Evolutionary conservation across 23 tunicate species (phyloP), one percentile per base, ranked within the genome.

Genomic region (Corella eumyota): DNA sequence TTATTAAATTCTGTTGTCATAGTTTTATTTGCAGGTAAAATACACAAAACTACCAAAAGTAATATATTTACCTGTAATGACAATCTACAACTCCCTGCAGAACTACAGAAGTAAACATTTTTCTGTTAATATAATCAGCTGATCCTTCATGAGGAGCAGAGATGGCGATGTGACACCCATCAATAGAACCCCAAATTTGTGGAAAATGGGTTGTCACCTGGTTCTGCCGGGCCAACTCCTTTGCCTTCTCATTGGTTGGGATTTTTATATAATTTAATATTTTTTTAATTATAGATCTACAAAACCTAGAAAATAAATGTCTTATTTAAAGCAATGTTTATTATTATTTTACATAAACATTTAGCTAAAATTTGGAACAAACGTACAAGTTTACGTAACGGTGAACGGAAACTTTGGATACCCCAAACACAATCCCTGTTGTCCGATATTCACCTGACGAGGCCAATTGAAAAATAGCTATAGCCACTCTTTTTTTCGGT

Each of bases 71-170:
- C 73, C 54, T 33, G 54, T 70, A 70, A 25, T 58, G 66, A 25
- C 62, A 36, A 48, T 70, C 75, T 37, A 70, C 75, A 6, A 70
- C 75, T 34, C 53, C 75, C 58, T 70, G 75, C 25, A 70, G 54
- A 34, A 70, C 62, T 22, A 70, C 0, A 17, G 75, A 70, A 4
- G 61, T 46, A 32, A 38, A 70, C 55, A 56, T 56, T 56, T 57
- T 58, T 25, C 75, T 26, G 75, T 70, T 70, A 26, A 56, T 70
- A 22, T 56, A 70, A 36, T 70, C 75, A 1, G 50, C 30, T 13
- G 36, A 50, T 0, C 75, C 75, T 25, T 70, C 34, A 11, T 36
- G 26, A 21, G 75, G 75, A 22, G 75, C 50, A 11, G 65, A 32
- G 20, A 70, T 52, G 25, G 44, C 53, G 29, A 70, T 70, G 65